Evolutionary conservation across 1,140 invertebrate species (phyloP), one percentile per base, ranked within the genome.

Genomic region (Formica selysi): DNA sequence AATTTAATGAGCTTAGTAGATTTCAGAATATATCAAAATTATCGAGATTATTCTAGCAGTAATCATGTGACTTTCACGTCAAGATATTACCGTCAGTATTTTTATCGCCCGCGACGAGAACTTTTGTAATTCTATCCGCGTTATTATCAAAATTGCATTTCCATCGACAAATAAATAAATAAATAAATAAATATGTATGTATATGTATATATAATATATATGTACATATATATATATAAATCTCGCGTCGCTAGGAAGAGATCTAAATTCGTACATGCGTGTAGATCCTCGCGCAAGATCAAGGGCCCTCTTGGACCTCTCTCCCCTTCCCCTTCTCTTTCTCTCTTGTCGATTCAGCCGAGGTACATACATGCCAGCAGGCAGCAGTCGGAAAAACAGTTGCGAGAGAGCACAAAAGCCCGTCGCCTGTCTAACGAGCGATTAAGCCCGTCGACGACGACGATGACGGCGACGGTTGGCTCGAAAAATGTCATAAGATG

Each of bases 401-500:
- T 91, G 64, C 51, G 29, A 44, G 61, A 44, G 61, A 48, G 61
- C 41, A 91, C 89, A 91, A 91, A 87, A 89, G 89, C 67, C 80
- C 54, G 78, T 74, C 88, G 76, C 78, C 59, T n/a, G 79, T 86
- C 86, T 90, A 94, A 94, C 93, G 92, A 93, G 93, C 93, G 93
- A 93, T 94, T 90, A 92, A 94, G 92, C 92, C 81, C 64, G 29
- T 89, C 74, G 38, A 61, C 76, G 54, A 16, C 8, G 26, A 59
- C 71, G 71, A 71, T 19, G 44, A 65, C 51, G 70, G 36, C 88
- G 89, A 93, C 93, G 92, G 93, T 93, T 93, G 91, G 91, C 91
- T 92, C 90, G 91, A 93, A 94, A 87, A 94, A 94, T 94, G 92
- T 94, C 93, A 93, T 93, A 93, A 93, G 92, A 93, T 92, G 92